Conservation (phyloP, 2,888 invertebrate genomes). For the Apamea anceps region DNA sequence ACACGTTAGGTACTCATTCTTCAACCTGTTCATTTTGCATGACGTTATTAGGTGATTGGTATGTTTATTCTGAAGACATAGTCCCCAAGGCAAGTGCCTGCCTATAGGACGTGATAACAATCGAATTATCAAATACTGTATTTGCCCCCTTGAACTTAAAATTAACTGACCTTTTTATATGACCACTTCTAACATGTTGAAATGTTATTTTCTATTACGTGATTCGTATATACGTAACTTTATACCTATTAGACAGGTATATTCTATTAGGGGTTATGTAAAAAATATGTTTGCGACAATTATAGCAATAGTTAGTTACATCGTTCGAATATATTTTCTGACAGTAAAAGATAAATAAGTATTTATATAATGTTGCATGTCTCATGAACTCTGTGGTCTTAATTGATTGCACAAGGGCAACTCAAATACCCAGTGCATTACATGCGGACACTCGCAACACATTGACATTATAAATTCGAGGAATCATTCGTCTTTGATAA, state of each 20-base stretch:
- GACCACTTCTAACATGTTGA: slow-evolving; percentile 58
- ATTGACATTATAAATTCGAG: slow-evolving; percentile 46
- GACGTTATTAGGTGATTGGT: slow-evolving; percentile 8
- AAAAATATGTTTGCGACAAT: slow-evolving; percentile 62
- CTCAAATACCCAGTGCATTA: slow-evolving; percentile 39
- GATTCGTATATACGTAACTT: slow-evolving; percentile 65
- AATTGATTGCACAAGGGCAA: slow-evolving; percentile 54
- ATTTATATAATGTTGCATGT: slow-evolving; percentile 38
- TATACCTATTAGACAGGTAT: slow-evolving; percentile 51
- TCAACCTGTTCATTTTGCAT: slow-evolving; percentile 44
- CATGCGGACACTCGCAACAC: slow-evolving; percentile 16
- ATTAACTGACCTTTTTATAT: slow-evolving; percentile 67
- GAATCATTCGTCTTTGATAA: slow-evolving; percentile 50
- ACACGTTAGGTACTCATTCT: slow-evolving; percentile 48
- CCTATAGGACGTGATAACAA: slow-evolving; percentile 5
- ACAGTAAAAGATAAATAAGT: slow-evolving; percentile 18
- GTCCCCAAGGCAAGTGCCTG: not conserved
- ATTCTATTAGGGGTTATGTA: slow-evolving; percentile 62
- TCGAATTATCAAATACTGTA: slow-evolving; percentile 6
- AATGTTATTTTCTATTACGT: slow-evolving; percentile 68
- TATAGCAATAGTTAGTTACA: slow-evolving; percentile 48
- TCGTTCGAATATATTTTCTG: slow-evolving; percentile 26
- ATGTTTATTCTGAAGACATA: slow-evolving; percentile 4
- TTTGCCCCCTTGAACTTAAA: slow-evolving; percentile 74
- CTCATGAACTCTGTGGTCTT: slow-evolving; percentile 25